A percentile compares a stretch with the other conserved stretches of the same genome.
phyloP scores from a whole-genome alignment of 2,113 vertebrate genomes.

The Triplophysa siluroides region DNA sequence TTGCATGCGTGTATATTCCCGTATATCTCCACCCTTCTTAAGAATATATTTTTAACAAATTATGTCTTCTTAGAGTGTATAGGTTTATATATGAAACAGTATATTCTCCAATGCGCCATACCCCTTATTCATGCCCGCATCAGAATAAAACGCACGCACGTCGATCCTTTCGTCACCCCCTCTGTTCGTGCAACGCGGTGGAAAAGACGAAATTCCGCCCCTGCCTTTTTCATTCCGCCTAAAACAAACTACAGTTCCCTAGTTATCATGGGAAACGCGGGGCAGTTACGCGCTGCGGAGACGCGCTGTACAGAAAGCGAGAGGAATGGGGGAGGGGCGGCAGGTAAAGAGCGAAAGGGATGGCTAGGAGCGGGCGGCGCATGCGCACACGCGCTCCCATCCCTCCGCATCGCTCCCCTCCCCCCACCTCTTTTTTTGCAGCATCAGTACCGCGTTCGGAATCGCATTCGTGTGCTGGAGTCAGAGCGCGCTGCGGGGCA shows the following conservation, averaged over 20 bases:
- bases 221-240: background rate
- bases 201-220: background rate
- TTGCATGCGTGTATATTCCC: background rate
- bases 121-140: too few species aligned
- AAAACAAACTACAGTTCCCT: slow-evolving; percentile 51
- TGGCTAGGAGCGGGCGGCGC: slow-evolving; percentile 50
- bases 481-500: slow-evolving; percentile 62
- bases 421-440: slow-evolving; percentile 60
- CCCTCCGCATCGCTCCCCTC: slow-evolving; percentile 65
- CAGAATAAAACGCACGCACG: background rate
- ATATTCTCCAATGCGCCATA: too few species aligned
- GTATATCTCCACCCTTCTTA: background rate
- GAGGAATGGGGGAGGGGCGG: slow-evolving; percentile 30
- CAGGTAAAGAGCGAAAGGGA: slow-evolving; percentile 53
- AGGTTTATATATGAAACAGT: background rate
- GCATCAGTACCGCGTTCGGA: slow-evolving; percentile 66
- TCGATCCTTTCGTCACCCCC: background rate
- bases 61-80: background rate
- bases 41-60: background rate
- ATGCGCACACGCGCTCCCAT: slow-evolving; percentile 60
- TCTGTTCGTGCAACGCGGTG: background rate
- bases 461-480: slow-evolving; percentile 61
- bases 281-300: slow-evolving; percentile 38
- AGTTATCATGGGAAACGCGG: slow-evolving; percentile 23
- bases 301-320: slow-evolving; percentile 28